These are phyloP conservation scores for Anableps anableps DNA, from an alignment of 2,797 vertebrate genomes.

Conservation along the genomic window DNA sequence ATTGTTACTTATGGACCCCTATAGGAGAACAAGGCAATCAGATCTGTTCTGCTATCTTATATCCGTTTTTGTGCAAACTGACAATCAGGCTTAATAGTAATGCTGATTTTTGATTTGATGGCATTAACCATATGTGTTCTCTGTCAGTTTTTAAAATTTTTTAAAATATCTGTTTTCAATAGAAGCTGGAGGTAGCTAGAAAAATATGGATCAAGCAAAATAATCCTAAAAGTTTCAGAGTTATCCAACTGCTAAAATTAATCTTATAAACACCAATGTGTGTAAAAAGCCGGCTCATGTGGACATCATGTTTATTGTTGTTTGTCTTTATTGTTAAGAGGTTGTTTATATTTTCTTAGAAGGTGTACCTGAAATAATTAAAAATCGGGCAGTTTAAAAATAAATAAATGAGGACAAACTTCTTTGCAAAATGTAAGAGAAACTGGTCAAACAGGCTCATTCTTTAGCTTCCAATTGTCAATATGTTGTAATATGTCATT, in stretches of 20 bases:
- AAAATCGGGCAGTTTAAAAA: not conserved
- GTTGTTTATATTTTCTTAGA: not conserved
- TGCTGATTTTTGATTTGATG: not conserved
- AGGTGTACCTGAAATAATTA: not conserved
- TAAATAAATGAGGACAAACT: not conserved
- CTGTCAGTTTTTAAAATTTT: too few species aligned
- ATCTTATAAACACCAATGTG: too few species aligned
- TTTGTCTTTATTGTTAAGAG: too few species aligned
- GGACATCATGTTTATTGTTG: not conserved
- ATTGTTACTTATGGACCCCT: conserved; percentile 56
- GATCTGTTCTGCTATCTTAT: conserved; percentile 16
- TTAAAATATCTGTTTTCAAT: not conserved
- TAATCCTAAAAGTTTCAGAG: not conserved
- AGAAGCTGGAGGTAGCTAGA: not conserved
- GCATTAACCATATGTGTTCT: too few species aligned
- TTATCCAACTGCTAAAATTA: too few species aligned
- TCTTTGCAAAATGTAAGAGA: not conserved
- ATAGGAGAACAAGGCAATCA: conserved; percentile 43
- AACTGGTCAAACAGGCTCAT: not conserved
- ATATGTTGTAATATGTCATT: not conserved
- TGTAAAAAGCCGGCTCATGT: not conserved
- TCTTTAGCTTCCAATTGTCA: not conserved
- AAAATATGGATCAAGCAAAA: not conserved
- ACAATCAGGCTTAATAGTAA: not conserved
- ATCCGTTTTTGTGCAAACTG: conserved; percentile 12